Conservation (phyloP, 2,113 vertebrate species). For the Rhynchomys soricoides region DNA sequence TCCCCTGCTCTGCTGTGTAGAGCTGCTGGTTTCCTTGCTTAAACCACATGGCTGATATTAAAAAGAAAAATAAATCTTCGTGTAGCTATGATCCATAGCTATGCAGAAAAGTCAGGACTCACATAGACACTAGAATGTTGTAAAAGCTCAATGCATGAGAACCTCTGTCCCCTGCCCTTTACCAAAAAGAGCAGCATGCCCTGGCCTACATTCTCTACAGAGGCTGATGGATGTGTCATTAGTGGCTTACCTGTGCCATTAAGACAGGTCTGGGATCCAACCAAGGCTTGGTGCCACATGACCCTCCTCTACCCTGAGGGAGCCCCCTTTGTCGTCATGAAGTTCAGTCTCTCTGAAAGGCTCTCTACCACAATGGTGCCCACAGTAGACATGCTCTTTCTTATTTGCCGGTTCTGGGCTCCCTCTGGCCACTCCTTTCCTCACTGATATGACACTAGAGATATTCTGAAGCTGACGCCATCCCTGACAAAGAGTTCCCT, state of each 20-base stretch:
- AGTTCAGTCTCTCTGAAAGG: background rate
- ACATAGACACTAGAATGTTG: background rate
- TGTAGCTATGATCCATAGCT: background rate
- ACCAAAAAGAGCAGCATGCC: background rate
- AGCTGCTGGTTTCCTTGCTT: conserved; percentile 34
- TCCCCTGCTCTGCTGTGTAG: background rate
- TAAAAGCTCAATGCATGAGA: background rate
- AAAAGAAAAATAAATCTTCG: background rate
- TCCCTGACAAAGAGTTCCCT: background rate
- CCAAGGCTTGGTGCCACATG: background rate
- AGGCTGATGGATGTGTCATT: background rate
- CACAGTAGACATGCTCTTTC: background rate
- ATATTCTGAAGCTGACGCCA: background rate
- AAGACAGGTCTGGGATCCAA: background rate
- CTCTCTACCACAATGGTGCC: background rate
- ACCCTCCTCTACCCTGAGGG: background rate
- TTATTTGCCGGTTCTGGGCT: background rate
- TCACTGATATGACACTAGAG: background rate
- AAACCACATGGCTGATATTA: background rate
- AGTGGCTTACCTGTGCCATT: background rate
- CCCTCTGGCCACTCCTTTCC: background rate
- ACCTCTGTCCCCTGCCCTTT: background rate
- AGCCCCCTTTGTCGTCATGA: background rate
- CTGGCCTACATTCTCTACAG: background rate
- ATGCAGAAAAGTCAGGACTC: background rate